phyloP scores from a whole-genome alignment of 2,113 vertebrate species.

The Thamnophis sirtalis region DNA sequence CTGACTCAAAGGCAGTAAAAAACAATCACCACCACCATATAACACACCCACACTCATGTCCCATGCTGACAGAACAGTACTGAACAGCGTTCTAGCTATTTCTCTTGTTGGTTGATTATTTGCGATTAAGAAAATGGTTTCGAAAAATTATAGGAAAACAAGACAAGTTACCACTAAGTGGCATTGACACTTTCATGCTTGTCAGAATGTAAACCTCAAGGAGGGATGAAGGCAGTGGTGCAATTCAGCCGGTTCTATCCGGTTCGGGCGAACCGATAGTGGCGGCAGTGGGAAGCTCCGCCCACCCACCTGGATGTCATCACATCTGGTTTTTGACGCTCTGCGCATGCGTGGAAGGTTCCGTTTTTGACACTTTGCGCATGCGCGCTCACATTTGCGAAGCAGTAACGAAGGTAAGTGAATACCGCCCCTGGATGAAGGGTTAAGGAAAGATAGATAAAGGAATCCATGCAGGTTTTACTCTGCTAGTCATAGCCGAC shows the following conservation, averaged over 20 bases:
- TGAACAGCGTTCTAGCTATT: neutral
- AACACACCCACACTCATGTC: neutral
- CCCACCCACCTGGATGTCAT: too few species aligned
- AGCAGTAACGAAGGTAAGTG: too few species aligned
- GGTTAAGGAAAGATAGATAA: neutral
- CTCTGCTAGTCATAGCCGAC: neutral
- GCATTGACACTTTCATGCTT: neutral
- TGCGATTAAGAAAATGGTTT: neutral
- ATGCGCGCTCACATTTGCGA: too few species aligned
- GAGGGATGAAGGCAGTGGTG: neutral
- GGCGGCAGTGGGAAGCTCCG: too few species aligned
- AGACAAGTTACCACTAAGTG: neutral
- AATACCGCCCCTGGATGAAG: neutral
- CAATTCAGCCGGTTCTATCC: too few species aligned
- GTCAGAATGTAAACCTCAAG: neutral
- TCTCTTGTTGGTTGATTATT: neutral
- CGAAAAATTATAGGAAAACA: neutral
- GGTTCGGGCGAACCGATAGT: too few species aligned
- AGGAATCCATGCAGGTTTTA: too few species aligned
- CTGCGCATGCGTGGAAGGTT: too few species aligned
- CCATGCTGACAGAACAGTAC: neutral
- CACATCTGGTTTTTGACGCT: too few species aligned
- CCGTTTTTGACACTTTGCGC: too few species aligned
- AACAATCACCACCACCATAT: neutral
- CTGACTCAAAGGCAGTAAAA: neutral